Evolutionary conservation across 1,140 invertebrate genomes (phyloP).

Genomic region (Drosophila lowei): DNA sequence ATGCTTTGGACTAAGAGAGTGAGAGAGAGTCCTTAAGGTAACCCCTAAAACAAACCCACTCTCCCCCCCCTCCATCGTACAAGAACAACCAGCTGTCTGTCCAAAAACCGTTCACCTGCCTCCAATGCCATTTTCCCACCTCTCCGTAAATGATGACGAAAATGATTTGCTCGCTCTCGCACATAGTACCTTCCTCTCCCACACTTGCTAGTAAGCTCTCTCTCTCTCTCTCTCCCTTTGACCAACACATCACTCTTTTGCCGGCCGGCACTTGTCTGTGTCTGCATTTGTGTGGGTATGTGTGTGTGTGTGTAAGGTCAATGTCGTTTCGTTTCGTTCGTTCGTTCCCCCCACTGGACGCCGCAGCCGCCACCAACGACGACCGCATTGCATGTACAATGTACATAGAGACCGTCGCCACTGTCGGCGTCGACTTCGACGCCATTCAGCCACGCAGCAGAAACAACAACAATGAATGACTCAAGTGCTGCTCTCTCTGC

Average conservation of each 20-base stretch:
- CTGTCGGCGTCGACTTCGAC: slow-evolving; percentile 15
- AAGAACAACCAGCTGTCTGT: slow-evolving; percentile 7
- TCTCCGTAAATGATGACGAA: slow-evolving; percentile 66
- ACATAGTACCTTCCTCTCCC: slow-evolving; percentile 15
- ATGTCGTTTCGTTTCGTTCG: slow-evolving; percentile 69
- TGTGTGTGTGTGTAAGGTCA: slow-evolving; percentile 72
- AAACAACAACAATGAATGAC: slow-evolving; percentile 55
- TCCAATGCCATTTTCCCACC: slow-evolving; percentile 30
- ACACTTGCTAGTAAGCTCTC: slow-evolving; percentile 4
- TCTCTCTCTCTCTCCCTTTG: slow-evolving; percentile 3
- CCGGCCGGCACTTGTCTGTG: slow-evolving; percentile 37
- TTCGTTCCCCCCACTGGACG: slow-evolving; percentile 14
- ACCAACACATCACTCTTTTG: slow-evolving; percentile 38
- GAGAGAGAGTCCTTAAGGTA: slow-evolving; percentile 11
- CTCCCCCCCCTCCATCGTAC: no score
- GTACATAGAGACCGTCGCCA: slow-evolving; percentile 53
- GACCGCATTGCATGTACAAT: slow-evolving; percentile 64
- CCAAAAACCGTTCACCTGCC: slow-evolving; percentile 56
- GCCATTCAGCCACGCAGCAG: slow-evolving; percentile 46
- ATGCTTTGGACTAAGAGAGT: background rate
- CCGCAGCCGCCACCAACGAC: slow-evolving; percentile 1
- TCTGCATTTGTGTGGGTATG: slow-evolving; percentile 4
- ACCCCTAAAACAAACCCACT: slow-evolving; percentile 9
- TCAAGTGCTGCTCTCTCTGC: slow-evolving; percentile 57
- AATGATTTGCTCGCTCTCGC: slow-evolving; percentile 47